phyloP scores from a whole-genome alignment of 2,113 vertebrate genomes.

The Uropsilus gracilis region DNA sequence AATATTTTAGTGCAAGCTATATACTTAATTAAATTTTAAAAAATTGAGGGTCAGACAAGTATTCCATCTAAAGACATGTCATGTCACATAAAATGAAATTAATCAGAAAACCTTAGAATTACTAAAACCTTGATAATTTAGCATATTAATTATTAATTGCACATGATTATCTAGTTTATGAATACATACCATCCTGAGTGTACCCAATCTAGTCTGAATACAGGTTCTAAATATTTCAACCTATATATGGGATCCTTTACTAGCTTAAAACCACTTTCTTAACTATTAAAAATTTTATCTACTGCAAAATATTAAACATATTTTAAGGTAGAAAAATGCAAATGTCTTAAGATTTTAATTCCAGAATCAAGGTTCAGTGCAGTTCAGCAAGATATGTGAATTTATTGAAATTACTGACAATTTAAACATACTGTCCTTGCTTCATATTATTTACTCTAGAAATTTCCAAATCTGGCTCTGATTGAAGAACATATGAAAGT shows the following conservation, averaged over 20 bases:
- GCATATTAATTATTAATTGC: neutral
- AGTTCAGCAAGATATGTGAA: slow-evolving; percentile 25
- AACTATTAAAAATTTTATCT: neutral
- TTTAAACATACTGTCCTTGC: slow-evolving; percentile 33
- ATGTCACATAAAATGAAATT: slow-evolving; percentile 9
- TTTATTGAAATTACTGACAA: slow-evolving; percentile 59
- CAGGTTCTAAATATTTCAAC: neutral
- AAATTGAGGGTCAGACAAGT: neutral
- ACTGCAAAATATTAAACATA: no score
- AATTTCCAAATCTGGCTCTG: slow-evolving; percentile 53
- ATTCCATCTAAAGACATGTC: neutral
- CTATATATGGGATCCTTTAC: neutral
- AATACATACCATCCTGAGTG: no score
- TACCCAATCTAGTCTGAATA: no score
- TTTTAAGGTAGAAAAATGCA: neutral
- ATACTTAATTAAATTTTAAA: neutral
- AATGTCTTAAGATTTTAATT: slow-evolving; percentile 39
- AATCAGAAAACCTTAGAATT: neutral
- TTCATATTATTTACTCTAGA: slow-evolving; percentile 61
- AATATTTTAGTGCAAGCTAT: neutral
- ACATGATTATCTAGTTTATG: neutral
- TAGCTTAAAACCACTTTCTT: neutral
- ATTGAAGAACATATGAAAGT: slow-evolving; percentile 19
- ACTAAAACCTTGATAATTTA: neutral
- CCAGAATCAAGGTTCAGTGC: slow-evolving; percentile 7